Percentiles rank a stretch among this genome's conserved stretches.
These are phyloP conservation scores for Harpalus rufipes DNA, from an alignment of 2,888 invertebrate species.

Conservation along the genomic window DNA sequence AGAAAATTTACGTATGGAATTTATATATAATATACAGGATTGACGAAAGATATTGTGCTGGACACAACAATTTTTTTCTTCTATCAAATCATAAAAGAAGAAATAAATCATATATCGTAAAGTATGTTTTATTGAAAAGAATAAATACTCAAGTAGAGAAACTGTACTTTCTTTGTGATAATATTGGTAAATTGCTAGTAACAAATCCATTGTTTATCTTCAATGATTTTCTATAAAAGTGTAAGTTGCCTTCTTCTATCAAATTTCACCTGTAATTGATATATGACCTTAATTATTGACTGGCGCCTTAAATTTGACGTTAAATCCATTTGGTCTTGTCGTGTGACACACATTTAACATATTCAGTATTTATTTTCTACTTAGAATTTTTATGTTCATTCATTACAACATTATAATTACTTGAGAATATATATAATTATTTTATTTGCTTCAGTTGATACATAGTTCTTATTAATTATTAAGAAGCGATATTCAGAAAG, in stretches of 20 bases:
- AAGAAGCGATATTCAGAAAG: background rate
- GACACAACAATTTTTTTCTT: too few species aligned
- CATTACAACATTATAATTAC: background rate
- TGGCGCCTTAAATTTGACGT: constrained; percentile 37
- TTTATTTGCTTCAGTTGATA: background rate
- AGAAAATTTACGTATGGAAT: too few species aligned
- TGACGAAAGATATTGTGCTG: too few species aligned
- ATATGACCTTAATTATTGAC: constrained; percentile 29
- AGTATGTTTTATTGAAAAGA: too few species aligned
- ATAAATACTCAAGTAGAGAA: too few species aligned
- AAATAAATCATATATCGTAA: too few species aligned
- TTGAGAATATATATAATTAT: background rate
- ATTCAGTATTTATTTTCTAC: background rate
- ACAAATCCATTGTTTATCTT: too few species aligned
- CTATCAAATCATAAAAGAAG: too few species aligned
- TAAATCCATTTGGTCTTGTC: constrained; percentile 19
- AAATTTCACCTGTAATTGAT: background rate
- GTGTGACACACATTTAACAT: constrained; percentile 1
- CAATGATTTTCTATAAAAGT: background rate
- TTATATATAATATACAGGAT: too few species aligned
- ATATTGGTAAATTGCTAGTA: too few species aligned
- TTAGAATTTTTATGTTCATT: background rate
- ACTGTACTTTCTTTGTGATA: too few species aligned
- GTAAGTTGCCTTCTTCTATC: background rate
- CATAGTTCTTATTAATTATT: background rate